phyloP scores from a whole-genome alignment of 30 jellyfish, hydroid and myxozoan genomes.

The Hydractinia echinata region DNA sequence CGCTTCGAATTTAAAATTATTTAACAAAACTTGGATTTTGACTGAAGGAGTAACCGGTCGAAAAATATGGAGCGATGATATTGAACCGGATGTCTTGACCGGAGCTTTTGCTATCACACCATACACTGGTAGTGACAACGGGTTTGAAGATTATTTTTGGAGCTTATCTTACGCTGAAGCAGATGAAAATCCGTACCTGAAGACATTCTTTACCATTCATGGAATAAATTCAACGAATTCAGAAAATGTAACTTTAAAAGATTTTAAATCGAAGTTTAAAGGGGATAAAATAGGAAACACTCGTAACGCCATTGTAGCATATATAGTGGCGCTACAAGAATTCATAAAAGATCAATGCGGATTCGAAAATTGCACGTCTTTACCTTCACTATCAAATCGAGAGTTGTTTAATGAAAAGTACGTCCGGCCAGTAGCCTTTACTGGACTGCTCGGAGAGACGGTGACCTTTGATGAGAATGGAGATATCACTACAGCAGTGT shows the following conservation, averaged over 20 bases:
- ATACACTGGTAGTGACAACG: background rate
- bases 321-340: constrained; percentile 34
- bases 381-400: too few relatives aligned
- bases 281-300: background rate
- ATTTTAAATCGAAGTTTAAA: background rate
- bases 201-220: background rate
- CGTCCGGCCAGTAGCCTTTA: background rate
- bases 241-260: background rate
- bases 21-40: constrained; percentile 52
- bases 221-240: background rate
- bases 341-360: background rate
- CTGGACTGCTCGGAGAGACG: constrained; percentile 33
- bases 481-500: constrained; percentile 47
- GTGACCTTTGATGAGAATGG: constrained; percentile 49
- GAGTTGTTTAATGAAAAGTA: background rate
- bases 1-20: constrained; percentile 37
- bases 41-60: constrained; percentile 38
- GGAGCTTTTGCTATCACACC: background rate
- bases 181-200: background rate
- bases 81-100: background rate
- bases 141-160: background rate
- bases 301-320: constrained; percentile 51
- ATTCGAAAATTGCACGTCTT: background rate
- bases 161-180: background rate
- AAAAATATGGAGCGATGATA: background rate